Conservation (phyloP, 2,888 invertebrate genomes). For the Dicranocentrus wangi region DNA sequence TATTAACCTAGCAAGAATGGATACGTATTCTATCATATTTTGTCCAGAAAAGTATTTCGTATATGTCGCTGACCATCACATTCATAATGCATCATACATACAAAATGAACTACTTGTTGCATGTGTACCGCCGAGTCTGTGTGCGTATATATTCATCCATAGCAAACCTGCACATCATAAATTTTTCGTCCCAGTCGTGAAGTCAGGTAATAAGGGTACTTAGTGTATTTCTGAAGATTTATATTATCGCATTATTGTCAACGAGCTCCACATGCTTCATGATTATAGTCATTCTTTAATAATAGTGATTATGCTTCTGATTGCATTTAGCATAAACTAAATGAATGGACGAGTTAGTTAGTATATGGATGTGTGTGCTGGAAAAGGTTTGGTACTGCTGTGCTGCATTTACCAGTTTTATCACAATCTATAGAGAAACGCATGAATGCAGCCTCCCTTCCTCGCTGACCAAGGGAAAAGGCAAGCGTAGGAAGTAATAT, state of each 20-base stretch:
- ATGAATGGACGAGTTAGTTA: conserved; percentile 27
- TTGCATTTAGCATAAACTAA: conserved; percentile 33
- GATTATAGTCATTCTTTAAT: conserved; percentile 51
- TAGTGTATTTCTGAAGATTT: conserved; percentile 52
- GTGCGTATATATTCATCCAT: background rate
- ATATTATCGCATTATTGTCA: conserved; percentile 58
- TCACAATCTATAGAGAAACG: too few species aligned
- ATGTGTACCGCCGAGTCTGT: conserved; percentile 2
- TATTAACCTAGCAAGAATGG: background rate
- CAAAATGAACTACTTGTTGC: conserved; percentile 20
- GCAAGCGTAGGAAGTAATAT: background rate
- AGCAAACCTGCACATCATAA: conserved; percentile 20
- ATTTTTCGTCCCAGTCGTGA: conserved; percentile 36
- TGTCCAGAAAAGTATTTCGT: background rate
- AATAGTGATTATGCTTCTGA: conserved; percentile 54
- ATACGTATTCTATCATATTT: background rate
- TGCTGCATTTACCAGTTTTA: conserved; percentile 45
- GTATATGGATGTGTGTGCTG: conserved; percentile 23
- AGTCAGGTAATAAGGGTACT: conserved; percentile 53
- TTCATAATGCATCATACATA: too few species aligned
- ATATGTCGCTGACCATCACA: too few species aligned
- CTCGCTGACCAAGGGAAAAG: too few species aligned
- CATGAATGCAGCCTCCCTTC: too few species aligned
- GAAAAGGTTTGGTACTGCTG: conserved; percentile 41
- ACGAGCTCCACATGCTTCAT: conserved; percentile 61